These are phyloP conservation scores for Gila orcuttii DNA, from an alignment of 2,113 vertebrate genomes.

Conservation along the genomic window DNA sequence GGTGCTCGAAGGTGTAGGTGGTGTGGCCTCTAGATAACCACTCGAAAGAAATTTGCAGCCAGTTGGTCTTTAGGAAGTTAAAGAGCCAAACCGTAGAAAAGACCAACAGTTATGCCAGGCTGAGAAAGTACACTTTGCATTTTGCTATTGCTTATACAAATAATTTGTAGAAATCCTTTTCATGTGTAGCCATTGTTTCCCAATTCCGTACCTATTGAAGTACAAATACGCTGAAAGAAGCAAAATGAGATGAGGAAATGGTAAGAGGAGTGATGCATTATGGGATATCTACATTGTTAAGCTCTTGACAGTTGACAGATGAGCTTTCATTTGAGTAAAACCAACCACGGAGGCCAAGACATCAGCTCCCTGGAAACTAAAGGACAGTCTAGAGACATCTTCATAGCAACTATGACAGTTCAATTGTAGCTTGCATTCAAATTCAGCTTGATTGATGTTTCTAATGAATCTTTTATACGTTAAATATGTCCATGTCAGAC, in stretches of 20 bases:
- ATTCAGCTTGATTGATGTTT: slow-evolving; percentile 35
- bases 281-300: slow-evolving; percentile 79
- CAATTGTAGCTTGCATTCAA: not conserved
- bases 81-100: not conserved
- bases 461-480: not conserved
- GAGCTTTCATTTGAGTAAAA: slow-evolving; percentile 81
- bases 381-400: slow-evolving; percentile 59
- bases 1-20: slow-evolving; percentile 26
- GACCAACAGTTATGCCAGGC: not conserved
- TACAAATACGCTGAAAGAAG: not conserved
- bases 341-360: slow-evolving; percentile 75
- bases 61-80: not conserved
- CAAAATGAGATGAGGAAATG: not conserved
- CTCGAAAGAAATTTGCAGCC: not conserved
- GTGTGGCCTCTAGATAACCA: slow-evolving; percentile 32
- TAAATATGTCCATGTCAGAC: slow-evolving; percentile 13
- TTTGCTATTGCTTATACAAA: not conserved
- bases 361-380: slow-evolving; percentile 83
- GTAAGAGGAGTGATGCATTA: slow-evolving; percentile 75
- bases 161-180: not conserved
- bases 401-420: slow-evolving; percentile 40
- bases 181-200: not conserved
- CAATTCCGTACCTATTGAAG: not conserved
- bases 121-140: not conserved
- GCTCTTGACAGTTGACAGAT: slow-evolving; percentile 85